Base-by-base conservation (phyloP, 2,797 vertebrate species). In the Gadopsis bispinosus region DNA sequence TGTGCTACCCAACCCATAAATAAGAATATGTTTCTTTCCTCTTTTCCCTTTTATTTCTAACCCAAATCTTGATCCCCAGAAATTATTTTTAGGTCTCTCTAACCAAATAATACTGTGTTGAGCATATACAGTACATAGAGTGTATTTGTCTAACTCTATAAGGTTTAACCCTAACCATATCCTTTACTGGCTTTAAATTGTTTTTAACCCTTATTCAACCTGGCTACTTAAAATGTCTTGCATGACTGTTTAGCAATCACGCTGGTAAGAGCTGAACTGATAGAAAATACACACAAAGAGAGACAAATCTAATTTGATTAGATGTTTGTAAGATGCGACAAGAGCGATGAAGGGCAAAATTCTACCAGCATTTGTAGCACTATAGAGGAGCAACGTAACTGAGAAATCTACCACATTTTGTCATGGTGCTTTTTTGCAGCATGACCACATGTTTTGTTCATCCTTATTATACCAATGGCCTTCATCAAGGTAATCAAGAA, bases 141-240 rank as follows among this genome's bases (percentile, higher is more conserved):
- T 12, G 14, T 0, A 58, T 29, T 26, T 71, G 20, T 1, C 17
- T 59, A 43, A 12, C 26, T 26, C 26, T 26, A 26, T 26, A 47
- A 59, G 48, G 77, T 73, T 14, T 43, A 59, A 51, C 55, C 22
- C 45, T 53, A 33, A 54, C 41, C 31, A 64, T 54, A 16, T 56
- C 17, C 48, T 26, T 26, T 26, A 26, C 26, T 61, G 22, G 16
- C 48, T 73, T 29, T 0, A 70, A 77, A 81, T 47, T 6, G 33
- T 73, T 75, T 60, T 51, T 56, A 79, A 56, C 61, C 37, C 55
- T 81, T 84, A 83, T 48, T 78, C 76, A 65, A 68, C 33, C 37
- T 31, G 1, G 0, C 31, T 50, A 33, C 53, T 70, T 75, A 17
- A 29, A 71, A 50, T 54, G 7, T 58, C 26, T 60, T 41, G 48